Evolutionary conservation across 2,113 vertebrate species (phyloP).

Genomic region (Xiphophorus couchianus): DNA sequence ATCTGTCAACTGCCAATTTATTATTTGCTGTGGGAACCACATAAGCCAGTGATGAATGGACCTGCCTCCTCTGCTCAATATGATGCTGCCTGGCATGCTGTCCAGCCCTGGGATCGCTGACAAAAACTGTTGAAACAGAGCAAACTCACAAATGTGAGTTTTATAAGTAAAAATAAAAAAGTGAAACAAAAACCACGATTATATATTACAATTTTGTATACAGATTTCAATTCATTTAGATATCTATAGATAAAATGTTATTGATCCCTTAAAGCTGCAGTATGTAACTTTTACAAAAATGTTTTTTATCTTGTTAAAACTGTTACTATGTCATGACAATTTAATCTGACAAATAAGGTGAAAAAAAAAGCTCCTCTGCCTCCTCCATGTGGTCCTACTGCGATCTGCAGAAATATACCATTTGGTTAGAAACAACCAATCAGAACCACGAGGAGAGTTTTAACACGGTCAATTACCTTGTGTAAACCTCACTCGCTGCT

Average conservation of each 20-base stretch:
- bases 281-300: too few relatives aligned
- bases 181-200: background rate
- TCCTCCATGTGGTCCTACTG: too few relatives aligned
- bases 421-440: too few relatives aligned
- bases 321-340: too few relatives aligned
- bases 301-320: too few relatives aligned
- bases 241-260: background rate
- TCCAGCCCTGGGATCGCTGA: constrained; percentile 36
- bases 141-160: constrained; percentile 17
- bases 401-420: too few relatives aligned
- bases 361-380: too few relatives aligned
- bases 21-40: constrained; percentile 46
- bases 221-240: background rate
- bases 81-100: constrained; percentile 47
- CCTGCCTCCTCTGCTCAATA: constrained; percentile 48
- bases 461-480: too few relatives aligned
- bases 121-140: constrained; percentile 30
- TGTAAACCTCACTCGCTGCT: too few relatives aligned
- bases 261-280: too few relatives aligned
- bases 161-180: background rate
- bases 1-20: constrained; percentile 65
- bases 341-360: too few relatives aligned
- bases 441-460: too few relatives aligned
- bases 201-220: background rate
- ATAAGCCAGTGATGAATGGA: constrained; percentile 67